Evolutionary conservation across 2,888 invertebrate genomes (phyloP), one percentile per base, ranked within the genome.

Genomic region (Ecliptopera silaceata): DNA sequence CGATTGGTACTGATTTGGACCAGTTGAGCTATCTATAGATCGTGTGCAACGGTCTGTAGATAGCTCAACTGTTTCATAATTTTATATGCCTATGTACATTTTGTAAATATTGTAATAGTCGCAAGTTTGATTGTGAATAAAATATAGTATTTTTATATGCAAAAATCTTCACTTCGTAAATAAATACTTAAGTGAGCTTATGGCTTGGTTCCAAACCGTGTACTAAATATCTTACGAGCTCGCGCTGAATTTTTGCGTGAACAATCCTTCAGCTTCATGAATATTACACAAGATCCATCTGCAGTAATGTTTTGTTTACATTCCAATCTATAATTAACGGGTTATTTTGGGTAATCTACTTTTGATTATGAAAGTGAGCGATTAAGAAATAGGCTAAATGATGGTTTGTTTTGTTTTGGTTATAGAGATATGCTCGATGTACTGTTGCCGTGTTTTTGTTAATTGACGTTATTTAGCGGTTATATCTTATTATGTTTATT

Each of bases 281-380:
- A 22, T 43, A 43, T 29, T 43, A 29, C 43, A 11, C 22, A 43
- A 29, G 43, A 29, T 26, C 46, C 15, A 26, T 26, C 47, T 38
- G 36, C 26, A 26, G 12, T 38, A 44, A 41, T 38, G 45, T 26
- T 44, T 34, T 52, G 52, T 52, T 45, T 45, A 52, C 45, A 39
- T 10, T 39, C 15, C 20, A 12, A 0, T 38, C 52, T 52, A 52
- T 38, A 52, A 52, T 44, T 44, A 38, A 12, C 17, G 8, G 6
- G 31, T 8, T 45, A 45, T 29, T 52, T 43, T 26, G 32, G 13
- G 50, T 51, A 50, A 36, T 12, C n/a, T 15, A 26, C 36, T 43
- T 34, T 13, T 15, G 43, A 50, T 50, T 26, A 50, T 20, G 36
- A 15, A 36, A 36, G 15, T 34, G 12, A 13, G 12, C 4, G 13